phyloP scores from a whole-genome alignment of 2,797 vertebrate genomes.

The Micropoecilia bifurca region DNA sequence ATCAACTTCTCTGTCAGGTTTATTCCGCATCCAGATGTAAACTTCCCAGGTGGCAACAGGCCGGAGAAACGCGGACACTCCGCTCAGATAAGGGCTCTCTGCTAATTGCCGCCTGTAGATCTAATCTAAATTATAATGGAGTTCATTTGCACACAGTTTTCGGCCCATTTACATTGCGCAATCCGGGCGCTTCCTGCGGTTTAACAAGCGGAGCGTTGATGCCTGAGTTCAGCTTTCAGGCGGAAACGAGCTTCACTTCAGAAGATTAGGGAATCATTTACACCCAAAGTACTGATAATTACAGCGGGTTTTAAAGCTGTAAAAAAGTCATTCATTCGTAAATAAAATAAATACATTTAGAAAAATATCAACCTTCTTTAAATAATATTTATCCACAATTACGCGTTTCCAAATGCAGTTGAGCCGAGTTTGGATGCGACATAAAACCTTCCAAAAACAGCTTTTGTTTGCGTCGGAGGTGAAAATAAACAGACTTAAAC shows the following conservation, averaged over 20 bases:
- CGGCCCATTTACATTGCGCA: conserved; percentile 70
- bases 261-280: conserved; percentile 21
- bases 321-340: not conserved
- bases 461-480: not conserved
- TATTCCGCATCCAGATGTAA: not conserved
- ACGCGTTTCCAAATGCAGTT: not conserved
- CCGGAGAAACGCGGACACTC: not conserved
- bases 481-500: not conserved
- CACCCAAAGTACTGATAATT: not conserved
- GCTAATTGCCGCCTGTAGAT: conserved; percentile 78
- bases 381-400: no score
- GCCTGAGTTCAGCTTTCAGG: conserved; percentile 51
- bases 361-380: not conserved
- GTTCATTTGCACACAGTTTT: conserved; percentile 79
- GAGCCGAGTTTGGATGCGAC: not conserved
- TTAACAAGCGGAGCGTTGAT: conserved; percentile 36
- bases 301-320: not conserved
- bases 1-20: not conserved
- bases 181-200: conserved; percentile 67
- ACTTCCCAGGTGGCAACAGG: not conserved
- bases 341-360: not conserved
- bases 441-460: not conserved
- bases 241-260: conserved; percentile 24
- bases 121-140: conserved; percentile 81
- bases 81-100: conserved; percentile 10